Evolutionary conservation across 2,888 invertebrate species (phyloP), one percentile per base, ranked within the genome.

Genomic region (Noctua janthina): DNA sequence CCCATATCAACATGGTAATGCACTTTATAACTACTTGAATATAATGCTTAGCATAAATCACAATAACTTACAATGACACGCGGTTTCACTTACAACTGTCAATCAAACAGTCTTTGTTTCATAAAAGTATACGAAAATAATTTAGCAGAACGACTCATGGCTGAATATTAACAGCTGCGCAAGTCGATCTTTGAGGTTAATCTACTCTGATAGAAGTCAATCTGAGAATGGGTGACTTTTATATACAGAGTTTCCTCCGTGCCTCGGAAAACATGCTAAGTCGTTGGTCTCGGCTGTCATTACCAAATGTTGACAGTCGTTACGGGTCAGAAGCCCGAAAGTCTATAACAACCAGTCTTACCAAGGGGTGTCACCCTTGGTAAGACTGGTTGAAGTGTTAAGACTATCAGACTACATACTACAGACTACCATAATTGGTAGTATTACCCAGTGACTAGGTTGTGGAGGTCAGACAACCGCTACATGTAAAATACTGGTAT

Each of bases 41-140:
- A 62, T 70, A 70, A 68, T 75, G 51, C 51, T 86, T 88, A 83
- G 78, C 76, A 87, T 87, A 79, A 75, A 74, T 76, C 75, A 77
- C 35, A 77, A 87, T 88, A 76, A 79, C 64, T 70, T 68, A 64
- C 59, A 69, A 76, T 88, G 75, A 86, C 62, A 56, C 62, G 79
- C 83, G 46, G 59, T 80, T 87, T 78, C 56, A 78, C 73, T 73
- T 6, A 74, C 54, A 78, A 56, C 78, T 82, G 87, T 79, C 80
- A 88, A 79, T 84, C 79, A 84, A 62, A 72, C 11, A 13, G 8
- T 13, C 23, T 49, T 23, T 20, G 35, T 74, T 79, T 67, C 66
- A 82, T 78, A 29, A 79, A 72, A 81, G 23, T 17, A 77, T 68
- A 46, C 23, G 15, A 83, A 85, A 82, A 64, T 66, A 46, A 74